phyloP scores from a whole-genome alignment of 2,113 vertebrate species.

The Gorsachius goisagi region DNA sequence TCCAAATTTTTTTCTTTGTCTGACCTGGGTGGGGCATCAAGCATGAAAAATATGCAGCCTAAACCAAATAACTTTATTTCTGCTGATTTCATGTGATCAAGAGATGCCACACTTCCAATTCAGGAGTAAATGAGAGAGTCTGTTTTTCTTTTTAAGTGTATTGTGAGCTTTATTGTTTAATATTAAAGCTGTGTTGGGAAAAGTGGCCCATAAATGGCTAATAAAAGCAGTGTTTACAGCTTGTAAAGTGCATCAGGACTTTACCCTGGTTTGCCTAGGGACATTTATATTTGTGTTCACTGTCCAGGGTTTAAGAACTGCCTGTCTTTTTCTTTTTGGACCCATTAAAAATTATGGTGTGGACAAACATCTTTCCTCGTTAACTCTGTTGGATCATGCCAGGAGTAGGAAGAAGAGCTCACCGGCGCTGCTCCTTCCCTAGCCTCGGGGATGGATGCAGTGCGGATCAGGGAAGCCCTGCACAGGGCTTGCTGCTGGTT shows the following conservation, averaged over 20 bases:
- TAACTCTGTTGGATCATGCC: not conserved
- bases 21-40: not conserved
- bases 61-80: slow-evolving; percentile 7
- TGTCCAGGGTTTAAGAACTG: slow-evolving; percentile 34
- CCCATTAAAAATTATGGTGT: slow-evolving; percentile 4
- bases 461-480: too few relatives aligned
- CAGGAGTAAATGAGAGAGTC: slow-evolving; percentile 61
- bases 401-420: not conserved
- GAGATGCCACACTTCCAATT: slow-evolving; percentile 30
- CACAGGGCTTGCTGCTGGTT: not conserved
- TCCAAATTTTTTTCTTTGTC: not conserved
- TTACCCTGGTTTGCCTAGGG: slow-evolving; percentile 52
- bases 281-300: slow-evolving; percentile 59
- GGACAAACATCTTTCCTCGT: not conserved
- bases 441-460: not conserved
- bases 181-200: slow-evolving; percentile 74
- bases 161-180: slow-evolving; percentile 76
- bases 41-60: not conserved
- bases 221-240: slow-evolving; percentile 78
- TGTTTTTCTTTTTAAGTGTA: slow-evolving; percentile 64
- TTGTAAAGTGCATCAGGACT: slow-evolving; percentile 73
- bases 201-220: slow-evolving; percentile 78
- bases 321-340: not conserved
- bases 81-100: slow-evolving; percentile 3
- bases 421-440: not conserved